Evolutionary conservation across 2,797 vertebrate species (phyloP), one percentile per base, ranked within the genome.

Genomic region (Pantherophis alleghaniensis): DNA sequence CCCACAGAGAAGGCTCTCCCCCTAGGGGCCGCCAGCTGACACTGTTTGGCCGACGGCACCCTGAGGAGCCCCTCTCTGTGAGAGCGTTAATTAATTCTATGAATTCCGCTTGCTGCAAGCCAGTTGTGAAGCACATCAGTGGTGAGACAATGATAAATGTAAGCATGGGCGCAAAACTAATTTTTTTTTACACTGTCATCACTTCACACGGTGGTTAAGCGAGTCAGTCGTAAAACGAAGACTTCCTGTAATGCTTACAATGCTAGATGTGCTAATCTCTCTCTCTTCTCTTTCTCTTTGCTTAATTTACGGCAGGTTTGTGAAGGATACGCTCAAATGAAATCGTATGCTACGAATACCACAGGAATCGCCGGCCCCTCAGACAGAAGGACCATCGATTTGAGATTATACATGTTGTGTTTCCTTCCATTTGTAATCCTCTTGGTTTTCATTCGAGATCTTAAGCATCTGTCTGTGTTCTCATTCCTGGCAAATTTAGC

Each of bases 341-440:
- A 92, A 63, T 94, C 18, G 7, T 11, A 93, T 92, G 18, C 87
- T 59, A 28, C 91, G 7, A 97, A 97, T 0, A 3, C 53, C 92
- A 98, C 97, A 57, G 92, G 37, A n/a, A 87, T 92, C 83, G 91
- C 92, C 86, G 90, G 47, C 37, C 87, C 88, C 0, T 94, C 94
- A 59, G 97, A 97, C 88, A 97, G 92, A 60, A 97, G 94, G 90
- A 97, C 90, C 94, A 87, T 97, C 28, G 98, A 99, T 96, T 95
- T 98, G 90, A 96, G 98, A 61, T 94, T 98, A 92, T 99, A 99
- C 91, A 98, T 99, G 98, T 96, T 99, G 93, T 97, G 97, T 95
- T 98, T 98, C 92, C 97, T 99, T 91, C 98, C 98, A 0, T 98
- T 98, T 93, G 94, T 99, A 88, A 97, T 98, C 93, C 96, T 98